Conservation (phyloP, 2,113 vertebrate species). For the Ctenodactylus gundi region DNA sequence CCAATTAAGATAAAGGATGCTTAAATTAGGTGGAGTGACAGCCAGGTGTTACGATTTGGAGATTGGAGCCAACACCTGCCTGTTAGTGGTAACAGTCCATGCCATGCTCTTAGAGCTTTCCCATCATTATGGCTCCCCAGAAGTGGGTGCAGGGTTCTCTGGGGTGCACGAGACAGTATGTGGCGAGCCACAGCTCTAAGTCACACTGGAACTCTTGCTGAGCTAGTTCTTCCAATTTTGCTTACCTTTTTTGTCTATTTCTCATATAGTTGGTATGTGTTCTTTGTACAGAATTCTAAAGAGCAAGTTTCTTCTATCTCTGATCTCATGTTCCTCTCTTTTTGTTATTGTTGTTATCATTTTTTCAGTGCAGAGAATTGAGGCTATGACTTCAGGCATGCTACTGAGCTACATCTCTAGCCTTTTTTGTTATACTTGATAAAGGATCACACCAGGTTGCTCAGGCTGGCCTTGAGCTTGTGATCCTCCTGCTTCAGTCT, state of each 20-base stretch:
- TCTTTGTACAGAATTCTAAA: not conserved
- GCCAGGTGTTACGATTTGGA: conserved; percentile 25
- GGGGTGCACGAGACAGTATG: rapidly evolving
- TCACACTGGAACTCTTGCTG: not conserved
- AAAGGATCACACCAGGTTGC: not conserved
- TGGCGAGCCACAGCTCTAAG: not conserved
- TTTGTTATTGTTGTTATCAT: not conserved
- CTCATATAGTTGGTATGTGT: not conserved
- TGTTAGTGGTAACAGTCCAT: too few species aligned
- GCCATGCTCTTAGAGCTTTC: too few species aligned
- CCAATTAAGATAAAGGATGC: conserved; percentile 35
- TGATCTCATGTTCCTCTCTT: not conserved
- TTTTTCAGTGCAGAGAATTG: not conserved
- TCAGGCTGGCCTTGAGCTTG: not conserved
- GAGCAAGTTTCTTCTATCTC: not conserved
- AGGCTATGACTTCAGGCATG: not conserved
- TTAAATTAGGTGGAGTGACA: conserved; percentile 43
- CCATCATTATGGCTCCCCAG: not conserved
- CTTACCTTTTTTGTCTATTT: not conserved
- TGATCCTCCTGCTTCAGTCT: not conserved
- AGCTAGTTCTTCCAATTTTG: not conserved
- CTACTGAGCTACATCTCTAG: not conserved
- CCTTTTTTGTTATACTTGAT: not conserved
- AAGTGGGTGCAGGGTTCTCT: not conserved
- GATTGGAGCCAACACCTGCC: not conserved